These are phyloP conservation scores for Pelodytes ibericus DNA, from an alignment of 2,797 vertebrate genomes.

Conservation along the genomic window DNA sequence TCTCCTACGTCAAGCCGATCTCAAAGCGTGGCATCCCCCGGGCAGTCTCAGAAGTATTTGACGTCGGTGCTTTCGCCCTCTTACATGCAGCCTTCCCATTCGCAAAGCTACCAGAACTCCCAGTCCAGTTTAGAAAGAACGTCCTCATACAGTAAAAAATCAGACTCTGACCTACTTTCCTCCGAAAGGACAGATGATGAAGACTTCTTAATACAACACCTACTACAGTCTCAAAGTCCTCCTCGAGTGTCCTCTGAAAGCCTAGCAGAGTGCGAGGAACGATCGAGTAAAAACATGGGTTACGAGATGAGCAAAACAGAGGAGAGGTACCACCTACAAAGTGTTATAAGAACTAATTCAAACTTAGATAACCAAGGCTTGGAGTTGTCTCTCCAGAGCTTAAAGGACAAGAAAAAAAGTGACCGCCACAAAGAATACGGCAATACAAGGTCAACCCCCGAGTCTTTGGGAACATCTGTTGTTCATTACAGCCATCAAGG, in stretches of 20 bases:
- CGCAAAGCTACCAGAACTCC: conserved; percentile 60
- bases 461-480: conserved; percentile 85
- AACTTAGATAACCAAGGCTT: conserved; percentile 84
- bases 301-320: conserved; percentile 89
- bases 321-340: conserved; percentile 90
- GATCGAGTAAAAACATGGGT: conserved; percentile 75
- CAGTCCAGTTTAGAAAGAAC: conserved; percentile 56
- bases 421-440: conserved; percentile 74
- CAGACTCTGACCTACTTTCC: conserved; percentile 77
- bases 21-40: conserved; percentile 78
- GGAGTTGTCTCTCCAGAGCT: conserved; percentile 87
- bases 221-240: conserved; percentile 88
- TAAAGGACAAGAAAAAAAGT: conserved; percentile 80
- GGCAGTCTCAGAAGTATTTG: conserved; percentile 81
- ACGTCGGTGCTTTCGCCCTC: conserved; percentile 89
- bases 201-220: conserved; percentile 92
- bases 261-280: conserved; percentile 70
- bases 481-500: conserved; percentile 82
- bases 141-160: conserved; percentile 65
- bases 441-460: conserved; percentile 71
- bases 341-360: conserved; percentile 91
- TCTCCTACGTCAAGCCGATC: conserved; percentile 84
- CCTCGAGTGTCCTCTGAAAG: conserved; percentile 71
- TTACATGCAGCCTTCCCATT: conserved; percentile 76
- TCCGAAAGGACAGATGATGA: conserved; percentile 71